Base-by-base conservation (phyloP, 2,888 invertebrate species). In the Troides aeacus region DNA sequence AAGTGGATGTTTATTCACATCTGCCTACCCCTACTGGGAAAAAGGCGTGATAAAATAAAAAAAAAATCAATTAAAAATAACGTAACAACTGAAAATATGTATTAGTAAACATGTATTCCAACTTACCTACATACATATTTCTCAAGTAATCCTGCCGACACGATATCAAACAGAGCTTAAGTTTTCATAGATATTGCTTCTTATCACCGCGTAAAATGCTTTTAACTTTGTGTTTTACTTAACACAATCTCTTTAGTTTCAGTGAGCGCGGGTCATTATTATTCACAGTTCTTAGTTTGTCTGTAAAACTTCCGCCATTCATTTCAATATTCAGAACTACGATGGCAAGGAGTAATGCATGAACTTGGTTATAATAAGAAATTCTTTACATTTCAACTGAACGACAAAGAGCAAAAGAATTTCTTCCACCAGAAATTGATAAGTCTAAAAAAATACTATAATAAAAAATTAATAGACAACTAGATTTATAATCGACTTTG, bases 311-410 rank as follows among this genome's bases (percentile, higher is more conserved):
- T 88, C 72, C 74, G 77, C 84, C 78, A 84, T 89, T 85, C 79
- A 81, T 87, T 90, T 86, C 87, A 87, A 88, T 90, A 85, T 88
- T 85, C 84, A 81, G 79, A 75, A 76, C 73, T 76, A 74, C 78
- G 75, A 83, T 78, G 80, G 79, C 83, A 80, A 81, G 80, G 77
- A 81, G 77, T 82, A 83, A 85, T 83, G 81, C 79, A 74, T 71
- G 68, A 84, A 87, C 80, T 84, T 84, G 59, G 77, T 72, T 79
- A 75, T 75, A 79, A 76, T 78, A 76, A 76, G 74, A 74, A 74
- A 78, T 82, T 81, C 79, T 81, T 81, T 77, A 73, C 75, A 76
- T 79, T 79, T 75, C 72, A 72, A 76, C 74, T 63, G 74, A 66
- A 75, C 70, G 72, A 68, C 73, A 71, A 74, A 72, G 73, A 77